These are phyloP conservation scores for Yoshiicerus persimilis DNA, from an alignment of 1,140 invertebrate species.

Conservation along the genomic window DNA sequence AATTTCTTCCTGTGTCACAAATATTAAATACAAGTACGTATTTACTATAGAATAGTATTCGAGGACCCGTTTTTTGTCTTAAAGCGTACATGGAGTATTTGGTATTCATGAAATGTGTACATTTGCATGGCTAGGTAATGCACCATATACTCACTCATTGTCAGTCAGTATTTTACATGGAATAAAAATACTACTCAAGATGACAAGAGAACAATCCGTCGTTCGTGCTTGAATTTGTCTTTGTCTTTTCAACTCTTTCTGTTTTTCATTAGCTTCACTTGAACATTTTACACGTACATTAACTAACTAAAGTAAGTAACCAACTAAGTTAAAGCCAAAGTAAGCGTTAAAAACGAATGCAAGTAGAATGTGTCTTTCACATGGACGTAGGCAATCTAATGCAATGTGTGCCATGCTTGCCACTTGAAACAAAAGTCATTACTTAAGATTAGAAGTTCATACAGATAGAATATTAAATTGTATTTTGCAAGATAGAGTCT, in stretches of 20 bases:
- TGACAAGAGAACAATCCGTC: neutral
- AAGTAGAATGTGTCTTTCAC: neutral
- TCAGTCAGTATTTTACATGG: neutral
- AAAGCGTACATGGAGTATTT: neutral
- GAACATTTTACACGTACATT: neutral
- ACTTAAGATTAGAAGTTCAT: neutral
- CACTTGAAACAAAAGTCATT: neutral
- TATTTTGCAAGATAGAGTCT: neutral
- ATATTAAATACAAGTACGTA: too few relatives aligned
- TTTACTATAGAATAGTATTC: neutral
- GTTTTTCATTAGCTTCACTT: neutral
- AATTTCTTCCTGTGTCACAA: neutral
- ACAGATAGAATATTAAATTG: neutral
- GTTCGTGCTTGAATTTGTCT: neutral
- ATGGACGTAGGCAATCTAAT: neutral
- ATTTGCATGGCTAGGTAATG: neutral
- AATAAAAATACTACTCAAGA: neutral
- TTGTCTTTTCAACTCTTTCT: neutral
- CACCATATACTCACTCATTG: neutral
- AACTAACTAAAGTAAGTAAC: neutral
- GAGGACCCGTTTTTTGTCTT: neutral
- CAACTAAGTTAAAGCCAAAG: neutral
- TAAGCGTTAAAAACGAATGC: neutral
- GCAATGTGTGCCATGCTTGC: neutral
- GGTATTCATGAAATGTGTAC: neutral